Base-by-base conservation (phyloP, 2,113 vertebrate genomes). In the Nipponia nippon region DNA sequence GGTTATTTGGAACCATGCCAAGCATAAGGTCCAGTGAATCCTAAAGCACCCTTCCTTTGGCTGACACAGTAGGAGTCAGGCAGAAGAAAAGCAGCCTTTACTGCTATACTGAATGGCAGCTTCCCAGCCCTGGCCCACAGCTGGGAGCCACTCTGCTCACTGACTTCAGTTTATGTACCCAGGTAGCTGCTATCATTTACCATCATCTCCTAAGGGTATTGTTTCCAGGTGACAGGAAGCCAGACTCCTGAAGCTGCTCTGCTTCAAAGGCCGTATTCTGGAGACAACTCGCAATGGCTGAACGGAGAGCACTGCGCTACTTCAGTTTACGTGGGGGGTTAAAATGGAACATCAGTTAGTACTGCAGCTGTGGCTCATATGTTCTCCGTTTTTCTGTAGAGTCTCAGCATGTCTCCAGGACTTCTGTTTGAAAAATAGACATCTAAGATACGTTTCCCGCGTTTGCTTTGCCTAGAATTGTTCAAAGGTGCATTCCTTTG, bases 101-200 rank as follows among this genome's bases (percentile, higher is more conserved):
- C n/a, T 65, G 9, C 16, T 29, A 1, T 13, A 7, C 38, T 53
- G 30, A 49, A 10, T 20, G 18, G 21, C 75, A 87, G 17, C 14
- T 90, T 77, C 49, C 53, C n/a, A 77, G 16, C 11, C 14, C 30
- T 36, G 20, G 25, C 9, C 17, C 5, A 42, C 36, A 46, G 38
- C 11, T 0, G 1, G 18, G 3, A 78, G 8, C 12, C 20, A 6
- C 13, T 50, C 12, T 36, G 40, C 49, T 46, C 32, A 5, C 9
- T 63, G 62, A 32, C 38, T 50, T 14, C 34, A 10, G 4, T 20
- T 79, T 12, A 21, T 3, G 6, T 16, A 23, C n/a, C 62, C 62
- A 38, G 21, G 56, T 12, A 73, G 36, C 36, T 65, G 23, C 36
- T 16, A 4, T 29, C 49, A 30, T 25, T 62, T 70, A 17, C 20